A percentile compares a stretch with the other conserved stretches of the same genome.
phyloP scores from a whole-genome alignment of 2,113 vertebrate species.

The Dasypus novemcinctus region DNA sequence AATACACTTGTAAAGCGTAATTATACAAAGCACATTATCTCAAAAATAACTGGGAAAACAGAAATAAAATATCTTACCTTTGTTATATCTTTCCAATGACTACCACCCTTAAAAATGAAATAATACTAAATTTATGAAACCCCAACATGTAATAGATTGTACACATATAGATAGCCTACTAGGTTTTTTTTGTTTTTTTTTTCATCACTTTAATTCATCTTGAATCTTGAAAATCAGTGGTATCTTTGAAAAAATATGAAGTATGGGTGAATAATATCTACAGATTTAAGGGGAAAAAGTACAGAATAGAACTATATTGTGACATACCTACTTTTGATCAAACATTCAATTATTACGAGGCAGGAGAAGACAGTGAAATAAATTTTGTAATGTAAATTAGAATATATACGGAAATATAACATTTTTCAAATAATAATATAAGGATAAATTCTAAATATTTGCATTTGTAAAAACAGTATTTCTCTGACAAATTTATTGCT shows the following conservation, averaged over 20 bases:
- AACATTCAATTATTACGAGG: not conserved
- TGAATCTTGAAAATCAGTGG: not conserved
- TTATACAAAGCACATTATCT: not conserved
- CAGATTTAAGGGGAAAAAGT: not conserved
- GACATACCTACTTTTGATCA: not conserved
- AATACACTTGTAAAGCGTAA: constrained; percentile 41
- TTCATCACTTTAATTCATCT: not conserved
- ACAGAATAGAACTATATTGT: not conserved
- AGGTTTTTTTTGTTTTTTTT: not conserved
- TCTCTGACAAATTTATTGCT: not conserved
- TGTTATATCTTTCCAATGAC: not conserved
- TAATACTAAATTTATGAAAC: not conserved
- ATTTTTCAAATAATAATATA: not conserved
- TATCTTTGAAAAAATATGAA: not conserved
- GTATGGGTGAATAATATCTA: not conserved
- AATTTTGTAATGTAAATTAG: not conserved
- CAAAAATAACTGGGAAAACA: not conserved
- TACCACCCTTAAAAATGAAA: not conserved
- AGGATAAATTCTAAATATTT: not conserved
- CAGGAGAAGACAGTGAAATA: not conserved
- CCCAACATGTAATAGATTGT: not conserved
- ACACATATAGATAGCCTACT: not conserved
- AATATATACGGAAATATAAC: not conserved
- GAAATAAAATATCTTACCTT: not conserved
- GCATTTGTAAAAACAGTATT: not conserved